Conservation (phyloP, 2,888 invertebrate species). For the Netelia fuscicornis region DNA sequence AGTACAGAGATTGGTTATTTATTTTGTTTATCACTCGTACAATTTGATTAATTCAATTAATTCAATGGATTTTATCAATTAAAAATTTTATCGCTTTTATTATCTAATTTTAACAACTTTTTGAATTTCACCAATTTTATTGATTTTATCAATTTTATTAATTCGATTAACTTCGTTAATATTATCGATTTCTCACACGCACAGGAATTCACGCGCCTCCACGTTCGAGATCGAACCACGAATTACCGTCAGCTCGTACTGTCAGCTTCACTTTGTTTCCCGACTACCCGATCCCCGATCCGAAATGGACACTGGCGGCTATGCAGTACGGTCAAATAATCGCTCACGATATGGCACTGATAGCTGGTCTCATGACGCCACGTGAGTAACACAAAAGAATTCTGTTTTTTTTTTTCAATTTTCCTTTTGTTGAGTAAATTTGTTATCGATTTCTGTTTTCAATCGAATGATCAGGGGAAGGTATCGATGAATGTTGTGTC, state of each 20-base stretch:
- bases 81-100: too few relatives aligned
- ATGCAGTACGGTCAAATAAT: constrained; percentile 94
- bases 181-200: constrained; percentile 27
- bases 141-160: neutral
- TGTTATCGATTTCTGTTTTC: neutral
- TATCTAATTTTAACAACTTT: too few relatives aligned
- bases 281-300: constrained; percentile 89
- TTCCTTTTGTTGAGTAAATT: neutral
- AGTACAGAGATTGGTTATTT: too few relatives aligned
- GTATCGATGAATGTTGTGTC: constrained; percentile 88
- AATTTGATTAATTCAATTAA: too few relatives aligned
- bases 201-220: constrained; percentile 89
- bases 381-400: constrained; percentile 87
- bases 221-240: constrained; percentile 87
- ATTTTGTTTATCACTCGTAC: too few relatives aligned
- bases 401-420: neutral
- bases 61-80: too few relatives aligned
- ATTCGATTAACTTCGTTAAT: neutral
- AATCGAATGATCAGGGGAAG: constrained; percentile 84
- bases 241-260: constrained; percentile 90
- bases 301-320: constrained; percentile 90
- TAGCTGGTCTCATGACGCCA: constrained; percentile 90
- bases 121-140: too few relatives aligned
- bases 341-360: constrained; percentile 92
- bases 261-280: constrained; percentile 91